phyloP scores from a whole-genome alignment of 2,113 vertebrate species.

The Marcusenius ussheri region DNA sequence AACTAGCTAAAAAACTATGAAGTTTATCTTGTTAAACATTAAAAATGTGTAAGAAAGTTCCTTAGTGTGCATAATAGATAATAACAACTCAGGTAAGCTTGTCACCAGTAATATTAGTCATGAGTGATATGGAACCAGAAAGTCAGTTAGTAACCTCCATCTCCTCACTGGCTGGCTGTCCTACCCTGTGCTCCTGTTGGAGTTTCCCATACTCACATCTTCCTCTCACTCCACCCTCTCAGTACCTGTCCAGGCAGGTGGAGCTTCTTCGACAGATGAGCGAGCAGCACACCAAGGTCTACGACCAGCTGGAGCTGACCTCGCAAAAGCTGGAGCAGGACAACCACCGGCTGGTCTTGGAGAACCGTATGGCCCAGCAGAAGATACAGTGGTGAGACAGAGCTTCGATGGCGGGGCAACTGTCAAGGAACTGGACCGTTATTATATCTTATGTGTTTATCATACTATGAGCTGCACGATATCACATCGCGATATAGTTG shows the following conservation, averaged over 20 bases:
- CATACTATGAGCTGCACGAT: no score
- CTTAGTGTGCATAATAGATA: neutral
- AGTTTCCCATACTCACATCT: neutral
- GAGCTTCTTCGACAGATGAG: constrained; percentile 87
- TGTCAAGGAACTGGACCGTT: neutral
- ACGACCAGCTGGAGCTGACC: constrained; percentile 85
- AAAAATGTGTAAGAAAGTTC: neutral
- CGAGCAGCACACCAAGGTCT: constrained; percentile 90
- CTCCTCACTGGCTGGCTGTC: neutral
- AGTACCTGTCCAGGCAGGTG: constrained; percentile 92
- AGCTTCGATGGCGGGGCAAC: neutral
- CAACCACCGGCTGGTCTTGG: constrained; percentile 78
- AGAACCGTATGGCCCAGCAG: constrained; percentile 78
- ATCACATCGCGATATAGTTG: no score
- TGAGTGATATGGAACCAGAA: neutral
- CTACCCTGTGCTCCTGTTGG: neutral
- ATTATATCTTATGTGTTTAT: neutral
- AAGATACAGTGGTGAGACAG: constrained; percentile 72
- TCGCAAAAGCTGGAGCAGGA: constrained; percentile 81
- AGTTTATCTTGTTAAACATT: neutral
- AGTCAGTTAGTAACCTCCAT: neutral
- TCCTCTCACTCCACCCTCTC: neutral
- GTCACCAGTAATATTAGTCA: neutral
- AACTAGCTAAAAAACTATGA: neutral
- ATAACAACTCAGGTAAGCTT: neutral